Evolutionary conservation across 2,113 vertebrate species (phyloP).

Genomic region (Brachypodius melanocephalos): DNA sequence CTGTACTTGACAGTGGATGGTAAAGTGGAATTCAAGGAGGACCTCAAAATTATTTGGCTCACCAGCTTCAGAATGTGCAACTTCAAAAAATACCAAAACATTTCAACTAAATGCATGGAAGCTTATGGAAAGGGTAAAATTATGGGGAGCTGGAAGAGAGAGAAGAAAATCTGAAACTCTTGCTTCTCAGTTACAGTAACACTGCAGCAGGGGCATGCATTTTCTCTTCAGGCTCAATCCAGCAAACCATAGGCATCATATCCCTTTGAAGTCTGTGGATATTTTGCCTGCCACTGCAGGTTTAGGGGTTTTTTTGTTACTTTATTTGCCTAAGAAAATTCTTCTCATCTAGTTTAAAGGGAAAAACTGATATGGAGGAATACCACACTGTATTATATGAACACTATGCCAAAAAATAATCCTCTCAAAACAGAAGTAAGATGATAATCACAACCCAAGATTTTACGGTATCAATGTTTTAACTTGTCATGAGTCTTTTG

Average conservation of each 20-base stretch:
- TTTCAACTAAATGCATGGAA: background rate
- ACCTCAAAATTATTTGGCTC: background rate
- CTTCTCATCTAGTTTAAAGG: conserved; percentile 28
- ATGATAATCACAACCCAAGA: background rate
- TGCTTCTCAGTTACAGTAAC: background rate
- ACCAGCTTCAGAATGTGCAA: fast-evolving
- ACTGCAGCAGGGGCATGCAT: background rate
- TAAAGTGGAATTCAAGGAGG: background rate
- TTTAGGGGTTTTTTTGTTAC: background rate
- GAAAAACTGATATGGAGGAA: background rate
- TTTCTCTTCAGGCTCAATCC: background rate
- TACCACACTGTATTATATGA: background rate
- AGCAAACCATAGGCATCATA: background rate
- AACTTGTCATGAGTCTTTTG: background rate
- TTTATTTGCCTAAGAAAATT: conserved; percentile 44
- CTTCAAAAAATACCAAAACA: background rate
- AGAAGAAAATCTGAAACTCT: background rate
- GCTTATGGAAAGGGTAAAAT: background rate
- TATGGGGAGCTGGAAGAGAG: background rate
- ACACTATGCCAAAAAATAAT: background rate
- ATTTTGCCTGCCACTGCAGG: conserved; percentile 15
- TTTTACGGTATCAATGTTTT: background rate
- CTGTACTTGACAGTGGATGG: background rate
- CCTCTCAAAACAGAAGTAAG: background rate
- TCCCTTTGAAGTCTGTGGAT: conserved; percentile 24